These are phyloP conservation scores for Volucella inanis DNA, from an alignment of 2,888 invertebrate species.

Conservation along the genomic window DNA sequence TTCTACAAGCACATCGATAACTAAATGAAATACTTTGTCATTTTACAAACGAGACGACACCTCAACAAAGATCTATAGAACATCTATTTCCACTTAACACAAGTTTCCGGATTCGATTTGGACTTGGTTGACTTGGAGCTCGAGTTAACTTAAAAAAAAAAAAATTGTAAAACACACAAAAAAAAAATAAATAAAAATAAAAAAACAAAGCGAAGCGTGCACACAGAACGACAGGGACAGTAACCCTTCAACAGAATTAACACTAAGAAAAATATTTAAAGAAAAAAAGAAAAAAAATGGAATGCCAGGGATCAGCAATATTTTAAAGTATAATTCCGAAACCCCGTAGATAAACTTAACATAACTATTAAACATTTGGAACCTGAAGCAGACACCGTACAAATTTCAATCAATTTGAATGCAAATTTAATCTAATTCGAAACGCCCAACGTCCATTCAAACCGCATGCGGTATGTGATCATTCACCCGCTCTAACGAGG, in stretches of 20 bases:
- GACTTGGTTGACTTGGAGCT: too few relatives aligned
- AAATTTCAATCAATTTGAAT: conserved; percentile 75
- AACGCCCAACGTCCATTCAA: conserved; percentile 74
- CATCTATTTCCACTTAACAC: conserved; percentile 74
- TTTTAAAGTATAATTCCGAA: conserved; percentile 74
- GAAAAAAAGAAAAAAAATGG: conserved; percentile 34
- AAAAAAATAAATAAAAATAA: conserved; percentile 61
- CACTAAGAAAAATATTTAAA: neutral
- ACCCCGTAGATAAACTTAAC: conserved; percentile 75
- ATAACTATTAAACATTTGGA: conserved; percentile 75
- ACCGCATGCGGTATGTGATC: conserved; percentile 75
- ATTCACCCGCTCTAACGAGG: conserved; percentile 75
- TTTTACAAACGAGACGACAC: conserved; percentile 75
- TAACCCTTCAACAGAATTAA: neutral
- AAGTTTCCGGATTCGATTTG: conserved; percentile 69
- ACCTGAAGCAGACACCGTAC: conserved; percentile 72
- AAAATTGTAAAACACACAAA: conserved; percentile 72
- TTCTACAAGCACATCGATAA: conserved; percentile 41
- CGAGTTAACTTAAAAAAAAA: conserved; percentile 71
- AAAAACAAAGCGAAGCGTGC: conserved; percentile 66
- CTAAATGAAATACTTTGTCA: conserved; percentile 74
- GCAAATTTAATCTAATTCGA: conserved; percentile 75
- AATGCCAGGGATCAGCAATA: conserved; percentile 75
- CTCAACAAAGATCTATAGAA: conserved; percentile 72
- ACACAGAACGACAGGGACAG: conserved; percentile 23